Percentiles rank a stretch among this genome's conserved stretches.
Evolutionary conservation across 1,140 invertebrate genomes (phyloP).

Genomic region (Hesperophylax magnus): DNA sequence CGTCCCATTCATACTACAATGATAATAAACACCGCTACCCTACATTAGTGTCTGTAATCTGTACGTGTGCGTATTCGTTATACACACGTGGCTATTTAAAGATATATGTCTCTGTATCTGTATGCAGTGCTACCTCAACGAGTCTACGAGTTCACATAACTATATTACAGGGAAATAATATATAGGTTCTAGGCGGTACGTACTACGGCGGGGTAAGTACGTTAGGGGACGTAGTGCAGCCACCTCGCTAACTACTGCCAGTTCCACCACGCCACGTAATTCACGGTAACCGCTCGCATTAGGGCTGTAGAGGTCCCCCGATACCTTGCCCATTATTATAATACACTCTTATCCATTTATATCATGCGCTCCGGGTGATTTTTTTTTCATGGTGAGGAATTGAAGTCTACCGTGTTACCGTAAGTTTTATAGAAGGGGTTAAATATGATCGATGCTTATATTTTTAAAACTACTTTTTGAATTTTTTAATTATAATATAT

Average conservation of each 20-base stretch:
- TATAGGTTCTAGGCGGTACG: background rate
- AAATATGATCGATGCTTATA: too few species aligned
- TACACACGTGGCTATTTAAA: too few species aligned
- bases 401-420: too few species aligned
- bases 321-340: slow-evolving; percentile 17
- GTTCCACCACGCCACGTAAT: slow-evolving; percentile 48
- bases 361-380: too few species aligned
- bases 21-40: slow-evolving; percentile 26
- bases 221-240: background rate
- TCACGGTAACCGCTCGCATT: slow-evolving; percentile 52
- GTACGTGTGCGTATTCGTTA: background rate
- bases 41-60: background rate
- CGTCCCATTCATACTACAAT: background rate
- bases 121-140: background rate
- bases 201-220: background rate
- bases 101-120: too few species aligned
- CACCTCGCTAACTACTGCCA: slow-evolving; percentile 19
- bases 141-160: background rate
- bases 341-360: background rate
- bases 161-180: too few species aligned
- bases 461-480: too few species aligned
- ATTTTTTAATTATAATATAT: too few species aligned
- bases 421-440: too few species aligned
- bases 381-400: too few species aligned
- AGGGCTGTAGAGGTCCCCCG: slow-evolving; percentile 23